Base-by-base conservation (phyloP, 2,113 vertebrate genomes). In the Bubo blakistoni region DNA sequence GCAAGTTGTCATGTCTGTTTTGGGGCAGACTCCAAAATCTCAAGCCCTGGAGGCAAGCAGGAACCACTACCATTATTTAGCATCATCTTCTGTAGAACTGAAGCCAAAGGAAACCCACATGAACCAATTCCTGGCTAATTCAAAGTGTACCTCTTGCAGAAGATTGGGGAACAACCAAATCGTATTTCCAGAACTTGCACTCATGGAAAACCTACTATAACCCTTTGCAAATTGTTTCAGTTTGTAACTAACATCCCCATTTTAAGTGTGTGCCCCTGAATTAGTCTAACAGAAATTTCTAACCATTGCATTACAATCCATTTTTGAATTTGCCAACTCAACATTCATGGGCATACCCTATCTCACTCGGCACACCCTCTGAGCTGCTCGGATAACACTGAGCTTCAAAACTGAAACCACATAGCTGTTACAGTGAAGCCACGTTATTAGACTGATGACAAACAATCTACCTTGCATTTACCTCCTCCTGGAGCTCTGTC, bases 71-170 rank as follows among this genome's bases (percentile, higher is more conserved):
- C 7, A 3, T 58, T 61, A 29, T 36, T 59, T 69, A 49, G 5
- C 9, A 2, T 61, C n/a, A 57, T 44, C 46, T 72, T 78, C 26
- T 6, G 5, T 52, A 30, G 8, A 4, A 52, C 19, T 65, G 70
- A 88, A 47, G 30, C 32, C 17, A 69, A 62, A 55, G 4, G 16
- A 82, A 47, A 63, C 7, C 12, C 62, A 34, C 7, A 2, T 3
- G 3, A 80, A 62, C 4, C 30, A 65, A 73, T 36, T 83, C 6
- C 5, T 9, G 9, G 32, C 70, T 15, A 66, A 63, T 86, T 29
- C 2, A 4, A 88, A 82, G 26, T 1, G 0, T 29, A 16, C 3
- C 10, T 70, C 40, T 73, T 38, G 16, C 1, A 1, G 19, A 76
- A 71, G 14, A 32, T 0, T 47, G 85, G 6, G 11, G 19, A 92